These are phyloP conservation scores for Pseudoips prasinana DNA, from an alignment of 2,888 invertebrate species.

Conservation along the genomic window DNA sequence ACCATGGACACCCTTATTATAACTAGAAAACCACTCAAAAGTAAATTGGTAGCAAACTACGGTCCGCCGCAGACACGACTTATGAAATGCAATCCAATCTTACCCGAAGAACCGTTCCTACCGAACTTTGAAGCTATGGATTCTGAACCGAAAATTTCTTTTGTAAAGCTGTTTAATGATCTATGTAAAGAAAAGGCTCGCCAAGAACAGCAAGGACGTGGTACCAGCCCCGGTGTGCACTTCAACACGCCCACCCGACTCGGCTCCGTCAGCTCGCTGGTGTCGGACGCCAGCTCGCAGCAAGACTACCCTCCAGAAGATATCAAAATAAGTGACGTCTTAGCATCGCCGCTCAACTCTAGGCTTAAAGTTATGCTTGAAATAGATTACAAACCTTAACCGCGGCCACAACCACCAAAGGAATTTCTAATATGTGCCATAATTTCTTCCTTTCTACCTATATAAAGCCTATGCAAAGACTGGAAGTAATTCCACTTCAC, in stretches of 20 bases:
- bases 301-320: too few species aligned
- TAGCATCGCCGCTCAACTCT: background rate
- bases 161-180: background rate
- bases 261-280: background rate
- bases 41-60: background rate
- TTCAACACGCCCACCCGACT: background rate
- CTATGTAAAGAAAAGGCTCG: background rate
- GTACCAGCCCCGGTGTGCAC: background rate
- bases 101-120: background rate
- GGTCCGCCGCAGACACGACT: background rate
- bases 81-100: background rate
- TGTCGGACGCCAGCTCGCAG: background rate
- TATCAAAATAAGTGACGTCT: too few species aligned
- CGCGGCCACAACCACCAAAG: too few species aligned
- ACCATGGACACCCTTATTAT: background rate
- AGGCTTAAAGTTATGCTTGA: slow-evolving; percentile 21
- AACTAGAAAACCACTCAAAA: background rate
- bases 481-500: too few species aligned
- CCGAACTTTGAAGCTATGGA: background rate
- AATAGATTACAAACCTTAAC: too few species aligned
- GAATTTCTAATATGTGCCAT: too few species aligned
- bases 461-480: too few species aligned
- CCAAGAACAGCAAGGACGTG: background rate
- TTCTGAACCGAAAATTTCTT: background rate
- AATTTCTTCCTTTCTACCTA: too few species aligned